Evolutionary conservation across 1,140 invertebrate species (phyloP).

Genomic region (Brachionus asplanchnoidis): DNA sequence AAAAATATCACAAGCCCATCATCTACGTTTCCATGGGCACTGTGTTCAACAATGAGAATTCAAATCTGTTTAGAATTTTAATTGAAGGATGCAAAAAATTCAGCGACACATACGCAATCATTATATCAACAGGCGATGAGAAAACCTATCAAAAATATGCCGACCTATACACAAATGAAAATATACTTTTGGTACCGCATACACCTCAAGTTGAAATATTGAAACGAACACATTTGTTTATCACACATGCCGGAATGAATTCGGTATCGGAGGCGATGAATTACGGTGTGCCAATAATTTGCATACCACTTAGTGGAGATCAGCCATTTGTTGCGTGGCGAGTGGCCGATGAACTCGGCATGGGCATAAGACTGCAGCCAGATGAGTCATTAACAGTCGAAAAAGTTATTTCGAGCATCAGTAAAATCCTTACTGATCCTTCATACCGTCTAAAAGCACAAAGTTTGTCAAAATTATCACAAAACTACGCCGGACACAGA

Average conservation of each 20-base stretch:
- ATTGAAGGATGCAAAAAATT: conserved; percentile 15
- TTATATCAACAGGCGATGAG: conserved; percentile 30
- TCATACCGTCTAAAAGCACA: conserved; percentile 3
- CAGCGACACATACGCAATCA: conserved; percentile 1
- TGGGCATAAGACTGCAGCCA: conserved; percentile 33
- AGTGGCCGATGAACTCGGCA: conserved; percentile 37
- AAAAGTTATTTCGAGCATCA: neutral
- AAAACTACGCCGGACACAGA: conserved; percentile 27
- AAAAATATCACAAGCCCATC: conserved; percentile 4
- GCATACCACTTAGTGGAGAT: conserved; percentile 35
- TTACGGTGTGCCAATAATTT: conserved; percentile 39
- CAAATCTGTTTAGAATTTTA: neutral
- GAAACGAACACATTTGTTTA: conserved; percentile 34
- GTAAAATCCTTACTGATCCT: neutral
- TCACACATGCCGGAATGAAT: conserved; percentile 40
- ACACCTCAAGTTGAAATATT: conserved; percentile 39
- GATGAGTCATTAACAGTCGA: conserved; percentile 4
- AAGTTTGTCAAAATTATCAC: neutral
- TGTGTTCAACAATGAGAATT: conserved; percentile 41
- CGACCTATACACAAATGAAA: neutral
- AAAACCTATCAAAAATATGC: conserved; percentile 38
- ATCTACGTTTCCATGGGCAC: conserved; percentile 41
- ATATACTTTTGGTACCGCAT: conserved; percentile 29
- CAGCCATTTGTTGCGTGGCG: conserved; percentile 38
- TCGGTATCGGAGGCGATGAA: conserved; percentile 33